Percentiles rank a stretch among this genome's conserved stretches.
Evolutionary conservation across 2,888 invertebrate species (phyloP).

Genomic region (Drosophila infuscata): DNA sequence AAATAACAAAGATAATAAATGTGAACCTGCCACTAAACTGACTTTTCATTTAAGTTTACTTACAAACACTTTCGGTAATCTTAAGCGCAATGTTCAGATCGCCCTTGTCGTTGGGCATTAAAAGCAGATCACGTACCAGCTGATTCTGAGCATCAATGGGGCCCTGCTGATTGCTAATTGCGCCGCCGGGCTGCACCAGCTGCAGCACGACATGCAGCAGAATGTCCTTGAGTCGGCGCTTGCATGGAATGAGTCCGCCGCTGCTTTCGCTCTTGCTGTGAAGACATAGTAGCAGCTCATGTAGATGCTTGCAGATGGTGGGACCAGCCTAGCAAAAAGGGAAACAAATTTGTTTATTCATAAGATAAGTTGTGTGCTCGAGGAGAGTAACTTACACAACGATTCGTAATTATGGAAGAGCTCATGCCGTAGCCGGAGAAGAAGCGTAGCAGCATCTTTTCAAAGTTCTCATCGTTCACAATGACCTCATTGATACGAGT

Average conservation of each 20-base stretch:
- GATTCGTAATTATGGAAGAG: constrained; percentile 83
- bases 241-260: constrained; percentile 85
- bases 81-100: constrained; percentile 90
- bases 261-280: constrained; percentile 89
- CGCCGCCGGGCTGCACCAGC: constrained; percentile 89
- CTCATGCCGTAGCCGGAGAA: constrained; percentile 88
- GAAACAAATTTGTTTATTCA: not conserved
- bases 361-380: not conserved
- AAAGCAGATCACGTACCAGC: constrained; percentile 88
- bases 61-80: constrained; percentile 90
- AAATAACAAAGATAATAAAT: constrained; percentile 2
- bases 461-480: constrained; percentile 88
- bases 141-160: constrained; percentile 92
- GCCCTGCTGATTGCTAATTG: constrained; percentile 88
- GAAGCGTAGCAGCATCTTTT: constrained; percentile 88
- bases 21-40: not conserved
- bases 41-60: constrained; percentile 67
- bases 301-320: constrained; percentile 90
- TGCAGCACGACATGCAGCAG: constrained; percentile 90
- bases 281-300: constrained; percentile 89
- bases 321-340: constrained; percentile 89
- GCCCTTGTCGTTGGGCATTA: constrained; percentile 88
- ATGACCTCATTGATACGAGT: constrained; percentile 86
- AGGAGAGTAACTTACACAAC: constrained; percentile 79
- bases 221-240: constrained; percentile 86